phyloP scores from a whole-genome alignment of 2,888 invertebrate genomes.

The Spilosoma lubricipeda region DNA sequence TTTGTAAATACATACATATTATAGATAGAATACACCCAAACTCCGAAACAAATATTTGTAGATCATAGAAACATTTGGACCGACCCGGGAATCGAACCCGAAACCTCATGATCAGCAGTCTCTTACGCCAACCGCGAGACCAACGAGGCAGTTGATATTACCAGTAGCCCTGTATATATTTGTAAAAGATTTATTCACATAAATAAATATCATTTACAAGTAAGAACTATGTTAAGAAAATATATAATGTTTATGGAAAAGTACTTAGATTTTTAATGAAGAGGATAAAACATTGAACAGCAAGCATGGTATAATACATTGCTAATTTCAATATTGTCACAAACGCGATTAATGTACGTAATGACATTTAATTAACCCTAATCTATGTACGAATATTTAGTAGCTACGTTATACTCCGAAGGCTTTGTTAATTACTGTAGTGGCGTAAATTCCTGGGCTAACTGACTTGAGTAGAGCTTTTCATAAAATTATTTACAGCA shows the following conservation, averaged over 20 bases:
- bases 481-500: conserved; percentile 23
- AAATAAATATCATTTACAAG: too few relatives aligned
- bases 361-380: conserved; percentile 36
- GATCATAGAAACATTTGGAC: too few relatives aligned
- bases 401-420: conserved; percentile 40
- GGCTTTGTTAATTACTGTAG: conserved; percentile 47
- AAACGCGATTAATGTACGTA: conserved; percentile 25
- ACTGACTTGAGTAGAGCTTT: conserved; percentile 26
- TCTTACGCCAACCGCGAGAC: too few relatives aligned
- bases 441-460: conserved; percentile 30
- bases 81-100: too few relatives aligned
- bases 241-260: neutral
- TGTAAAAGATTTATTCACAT: too few relatives aligned
- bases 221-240: neutral
- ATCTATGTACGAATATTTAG: conserved; percentile 24
- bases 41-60: too few relatives aligned
- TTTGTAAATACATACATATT: too few relatives aligned
- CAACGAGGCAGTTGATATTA: too few relatives aligned
- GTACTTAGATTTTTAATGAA: neutral
- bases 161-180: too few relatives aligned
- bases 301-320: neutral
- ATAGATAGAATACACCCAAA: too few relatives aligned
- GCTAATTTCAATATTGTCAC: conserved; percentile 5
- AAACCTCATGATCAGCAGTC: too few relatives aligned
- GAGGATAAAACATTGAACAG: neutral